Evolutionary conservation across 2,113 vertebrate genomes (phyloP).

Genomic region (Drymodes brunneopygia): DNA sequence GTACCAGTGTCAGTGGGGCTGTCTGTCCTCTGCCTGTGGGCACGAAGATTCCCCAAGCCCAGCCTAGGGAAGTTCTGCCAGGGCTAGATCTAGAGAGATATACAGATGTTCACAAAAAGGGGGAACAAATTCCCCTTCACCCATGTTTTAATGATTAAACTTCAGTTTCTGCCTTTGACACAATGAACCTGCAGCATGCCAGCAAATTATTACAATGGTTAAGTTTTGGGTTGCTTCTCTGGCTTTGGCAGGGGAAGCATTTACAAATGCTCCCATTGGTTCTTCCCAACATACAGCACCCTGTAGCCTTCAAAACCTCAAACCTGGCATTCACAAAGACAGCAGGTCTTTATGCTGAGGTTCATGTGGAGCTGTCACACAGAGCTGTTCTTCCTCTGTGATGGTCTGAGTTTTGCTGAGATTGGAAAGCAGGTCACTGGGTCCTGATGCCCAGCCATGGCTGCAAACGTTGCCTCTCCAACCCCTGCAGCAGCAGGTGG

Average conservation of each 20-base stretch:
- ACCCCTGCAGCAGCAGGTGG: background rate
- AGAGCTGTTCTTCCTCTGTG: background rate
- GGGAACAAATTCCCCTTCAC: background rate
- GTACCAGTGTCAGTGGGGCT: background rate
- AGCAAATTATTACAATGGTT: background rate
- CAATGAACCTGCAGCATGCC: accelerated
- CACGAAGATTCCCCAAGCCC: background rate
- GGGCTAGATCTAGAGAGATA: background rate
- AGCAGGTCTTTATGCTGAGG: background rate
- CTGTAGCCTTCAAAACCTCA: background rate
- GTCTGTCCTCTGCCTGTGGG: background rate
- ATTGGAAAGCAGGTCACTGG: background rate
- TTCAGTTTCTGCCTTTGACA: background rate
- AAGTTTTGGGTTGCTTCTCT: background rate
- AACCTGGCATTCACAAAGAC: background rate
- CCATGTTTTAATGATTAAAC: background rate
- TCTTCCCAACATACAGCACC: background rate
- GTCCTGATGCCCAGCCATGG: background rate
- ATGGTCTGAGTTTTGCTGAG: background rate
- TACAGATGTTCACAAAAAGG: background rate
- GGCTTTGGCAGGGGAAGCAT: background rate
- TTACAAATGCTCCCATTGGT: background rate
- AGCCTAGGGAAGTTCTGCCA: background rate
- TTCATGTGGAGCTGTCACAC: background rate
- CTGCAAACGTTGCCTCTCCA: background rate